These are phyloP conservation scores for Rhopilema esculentum DNA, from an alignment of 30 jellyfish, hydroid and myxozoan genomes.

Conservation along the genomic window DNA sequence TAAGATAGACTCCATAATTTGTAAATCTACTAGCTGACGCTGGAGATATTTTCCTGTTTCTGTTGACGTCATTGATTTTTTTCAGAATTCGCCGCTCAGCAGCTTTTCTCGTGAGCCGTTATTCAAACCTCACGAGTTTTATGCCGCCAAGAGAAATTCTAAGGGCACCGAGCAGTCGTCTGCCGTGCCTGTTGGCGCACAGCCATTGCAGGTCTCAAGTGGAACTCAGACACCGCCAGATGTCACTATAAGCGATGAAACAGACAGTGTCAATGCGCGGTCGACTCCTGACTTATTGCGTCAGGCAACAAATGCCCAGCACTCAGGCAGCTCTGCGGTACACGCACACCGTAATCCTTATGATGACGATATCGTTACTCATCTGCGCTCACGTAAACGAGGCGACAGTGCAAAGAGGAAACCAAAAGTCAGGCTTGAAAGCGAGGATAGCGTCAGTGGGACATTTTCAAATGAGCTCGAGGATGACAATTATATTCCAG, in stretches of 20 bases:
- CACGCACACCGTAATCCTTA: neutral
- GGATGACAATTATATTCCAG: slow-evolving; percentile 84
- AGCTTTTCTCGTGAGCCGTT: slow-evolving; percentile 77
- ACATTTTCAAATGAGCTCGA: slow-evolving; percentile 55
- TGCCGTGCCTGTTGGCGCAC: neutral
- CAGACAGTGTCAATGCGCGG: neutral
- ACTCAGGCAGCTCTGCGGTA: too few species aligned
- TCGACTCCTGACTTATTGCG: slow-evolving; percentile 58
- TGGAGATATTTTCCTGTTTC: too few species aligned
- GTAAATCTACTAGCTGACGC: neutral
- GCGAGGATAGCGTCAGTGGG: slow-evolving; percentile 40
- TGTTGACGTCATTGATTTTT: neutral
- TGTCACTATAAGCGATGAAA: slow-evolving; percentile 36
- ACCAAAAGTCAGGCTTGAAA: slow-evolving; percentile 21
- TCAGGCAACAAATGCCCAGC: neutral
- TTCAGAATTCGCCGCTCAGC: slow-evolving; percentile 71
- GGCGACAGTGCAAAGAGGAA: neutral
- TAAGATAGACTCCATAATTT: too few species aligned
- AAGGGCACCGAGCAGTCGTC: slow-evolving; percentile 2
- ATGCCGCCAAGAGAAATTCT: slow-evolving; percentile 51
- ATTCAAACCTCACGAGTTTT: slow-evolving; percentile 54
- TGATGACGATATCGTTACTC: slow-evolving; percentile 69
- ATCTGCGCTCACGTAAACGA: slow-evolving; percentile 46
- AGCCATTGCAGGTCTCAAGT: slow-evolving; percentile 13
- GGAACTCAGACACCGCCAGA: slow-evolving; percentile 75